phyloP scores from a whole-genome alignment of 2,113 vertebrate genomes.

The Pycnonotus jocosus region DNA sequence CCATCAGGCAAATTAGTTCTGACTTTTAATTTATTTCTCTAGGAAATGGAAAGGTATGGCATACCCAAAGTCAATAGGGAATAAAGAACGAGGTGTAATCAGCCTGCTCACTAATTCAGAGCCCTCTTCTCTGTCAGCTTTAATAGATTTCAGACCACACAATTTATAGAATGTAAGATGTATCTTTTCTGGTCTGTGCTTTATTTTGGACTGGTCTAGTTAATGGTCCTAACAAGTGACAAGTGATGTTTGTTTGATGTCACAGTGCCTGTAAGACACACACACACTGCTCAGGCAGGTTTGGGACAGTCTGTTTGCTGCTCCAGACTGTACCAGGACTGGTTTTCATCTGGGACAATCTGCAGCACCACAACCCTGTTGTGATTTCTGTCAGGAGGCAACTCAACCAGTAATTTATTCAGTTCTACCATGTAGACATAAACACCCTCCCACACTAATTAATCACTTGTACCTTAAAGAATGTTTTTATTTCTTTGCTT shows the following conservation, averaged over 20 bases:
- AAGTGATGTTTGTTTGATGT: slow-evolving; percentile 71
- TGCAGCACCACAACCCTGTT: not conserved
- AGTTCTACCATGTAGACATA: not conserved
- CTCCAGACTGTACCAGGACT: not conserved
- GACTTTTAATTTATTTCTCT: slow-evolving; percentile 99
- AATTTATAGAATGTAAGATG: slow-evolving; percentile 85
- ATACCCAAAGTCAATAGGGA: slow-evolving; percentile 94
- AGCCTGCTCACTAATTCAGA: slow-evolving; percentile 83
- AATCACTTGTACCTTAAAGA: not conserved
- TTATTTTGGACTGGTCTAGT: slow-evolving; percentile 73
- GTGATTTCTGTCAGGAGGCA: not conserved
- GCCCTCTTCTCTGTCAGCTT: slow-evolving; percentile 89
- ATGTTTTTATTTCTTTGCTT: not conserved
- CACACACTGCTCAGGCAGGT: not conserved
- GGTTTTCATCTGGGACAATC: not conserved
- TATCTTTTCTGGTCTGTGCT: slow-evolving; percentile 77
- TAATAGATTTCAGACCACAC: slow-evolving; percentile 92
- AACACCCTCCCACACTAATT: rapidly evolving
- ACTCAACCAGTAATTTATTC: not conserved
- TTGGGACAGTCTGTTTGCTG: not conserved
- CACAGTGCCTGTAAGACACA: slow-evolving; percentile 16
- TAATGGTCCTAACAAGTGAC: slow-evolving; percentile 85
- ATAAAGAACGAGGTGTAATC: slow-evolving; percentile 89
- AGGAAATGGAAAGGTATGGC: slow-evolving; percentile 98
- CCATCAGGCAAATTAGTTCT: slow-evolving; percentile 99